Base-by-base conservation (phyloP, 2,888 invertebrate species). In the Zonitis immaculata region DNA sequence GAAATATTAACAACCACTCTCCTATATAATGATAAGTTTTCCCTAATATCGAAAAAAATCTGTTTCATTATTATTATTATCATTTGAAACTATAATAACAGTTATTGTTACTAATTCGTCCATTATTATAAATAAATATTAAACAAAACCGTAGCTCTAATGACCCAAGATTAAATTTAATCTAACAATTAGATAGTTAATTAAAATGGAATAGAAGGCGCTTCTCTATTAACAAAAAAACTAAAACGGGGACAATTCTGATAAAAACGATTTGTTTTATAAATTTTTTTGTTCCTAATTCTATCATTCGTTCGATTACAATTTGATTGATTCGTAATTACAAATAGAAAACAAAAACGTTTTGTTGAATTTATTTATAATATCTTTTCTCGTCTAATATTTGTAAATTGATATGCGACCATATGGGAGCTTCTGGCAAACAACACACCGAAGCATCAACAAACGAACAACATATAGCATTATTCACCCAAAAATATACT, bases 361-460 rank as follows among this genome's bases (percentile, higher is more conserved):
- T n/a, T n/a, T n/a, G n/a, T n/a, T n/a, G n/a, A n/a, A n/a, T n/a
- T n/a, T n/a, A n/a, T n/a, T n/a, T n/a, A n/a, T n/a, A n/a, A n/a
- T n/a, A n/a, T n/a, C n/a, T n/a, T n/a, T n/a, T n/a, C n/a, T n/a
- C n/a, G n/a, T n/a, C n/a, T n/a, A 47, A 52, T 27, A 25, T 18
- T 28, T 35, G 54, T 54, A 54, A 54, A 47, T 42, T 44, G 55
- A 56, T 56, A 56, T 27, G 51, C 32, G 52, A 47, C 55, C 55
- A 56, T 56, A 56, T 56, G 55, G 55, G 27, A 52, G 55, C 14
- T 32, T 39, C 42, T 44, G 44, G 14, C 32, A 32, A 14, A n/a
- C 32, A 16, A 32, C 14, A 32, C n/a, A n/a, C n/a, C n/a, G 32
- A 14, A 32, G 32, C 32, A 32, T 32, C 32, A 32, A 32, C 32